Base-by-base conservation (phyloP, 2,113 vertebrate species). In the Amphiprion percula region DNA sequence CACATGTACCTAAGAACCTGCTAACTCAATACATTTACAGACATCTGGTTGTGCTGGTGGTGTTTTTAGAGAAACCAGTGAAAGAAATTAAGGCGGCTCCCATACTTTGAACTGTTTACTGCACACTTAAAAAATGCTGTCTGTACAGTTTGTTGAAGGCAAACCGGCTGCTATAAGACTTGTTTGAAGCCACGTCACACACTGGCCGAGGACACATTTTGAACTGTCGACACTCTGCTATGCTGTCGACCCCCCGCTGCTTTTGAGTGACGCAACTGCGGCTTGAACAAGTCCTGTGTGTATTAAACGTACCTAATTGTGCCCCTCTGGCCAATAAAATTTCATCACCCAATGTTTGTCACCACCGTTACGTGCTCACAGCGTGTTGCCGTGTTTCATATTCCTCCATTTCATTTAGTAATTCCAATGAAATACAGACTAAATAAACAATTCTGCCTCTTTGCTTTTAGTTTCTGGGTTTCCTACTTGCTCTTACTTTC, bases 261-360 rank as follows among this genome's bases (percentile, higher is more conserved):
- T 77, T 26, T 52, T 1, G 4, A 66, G 26, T 46, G 24, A 56
- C 5, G 12, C 52, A 50, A 71, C 58, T 39, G 26, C 8, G n/a
- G 62, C 61, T 71, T 58, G 52, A 64, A 21, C 19, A 37, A 37
- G 24, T 16, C 41, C 46, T 37, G 16, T 33, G 9, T 55, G 33
- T 17, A 26, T 52, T 11, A 55, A 52, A 44, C 53, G 21, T 52
- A 44, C 19, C 62, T 73, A 26, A 41, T 46, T 47, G 58, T 75
- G 54, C 80, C 67, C 74, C 60, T 62, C 39, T 26, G 8, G 41
- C 54, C 60, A 71, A 52, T 65, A 19, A 79, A 54, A 68, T 84
- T 61, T 71, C 74, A 79, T 84, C 82, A 73, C n/a, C 58, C 62
- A 17, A 2, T 30, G 30, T 56, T 52, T 59, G 68, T 70, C 50